These are phyloP conservation scores for Metacarcinus magister DNA, from an alignment of 2,888 invertebrate genomes.

Conservation along the genomic window DNA sequence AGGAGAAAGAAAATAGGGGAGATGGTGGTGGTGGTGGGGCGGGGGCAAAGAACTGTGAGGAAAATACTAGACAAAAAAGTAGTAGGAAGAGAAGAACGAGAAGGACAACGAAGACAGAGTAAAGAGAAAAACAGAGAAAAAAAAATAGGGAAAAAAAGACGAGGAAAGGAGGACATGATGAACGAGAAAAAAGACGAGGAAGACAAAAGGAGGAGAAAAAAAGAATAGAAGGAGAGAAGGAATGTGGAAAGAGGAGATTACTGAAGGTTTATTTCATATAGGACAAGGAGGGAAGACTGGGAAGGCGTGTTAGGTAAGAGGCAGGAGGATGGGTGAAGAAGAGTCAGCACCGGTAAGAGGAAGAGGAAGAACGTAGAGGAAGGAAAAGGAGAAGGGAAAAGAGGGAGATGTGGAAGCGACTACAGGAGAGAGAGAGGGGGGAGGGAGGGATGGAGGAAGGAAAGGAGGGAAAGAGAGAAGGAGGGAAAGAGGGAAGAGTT, in stretches of 20 bases:
- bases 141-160: background rate
- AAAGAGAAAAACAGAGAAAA: background rate
- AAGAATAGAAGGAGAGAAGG: background rate
- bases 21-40: background rate
- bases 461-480: background rate
- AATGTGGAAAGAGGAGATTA: too few relatives aligned
- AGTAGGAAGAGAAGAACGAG: background rate
- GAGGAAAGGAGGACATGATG: background rate
- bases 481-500: background rate
- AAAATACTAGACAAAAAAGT: background rate
- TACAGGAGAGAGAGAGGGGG: background rate
- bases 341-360: too few relatives aligned
- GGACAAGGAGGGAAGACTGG: too few relatives aligned
- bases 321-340: too few relatives aligned
- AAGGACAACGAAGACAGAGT: background rate
- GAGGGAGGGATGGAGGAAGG: too few relatives aligned
- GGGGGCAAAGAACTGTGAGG: background rate
- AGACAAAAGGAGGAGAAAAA: background rate
- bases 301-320: too few relatives aligned
- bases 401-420: background rate
- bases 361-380: background rate
- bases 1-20: background rate
- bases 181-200: background rate
- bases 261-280: too few relatives aligned
- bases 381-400: background rate